A percentile compares a stretch with the other conserved stretches of the same genome.
Evolutionary conservation across 2,797 vertebrate genomes (phyloP).

Genomic region (Thalassophryne amazonica): DNA sequence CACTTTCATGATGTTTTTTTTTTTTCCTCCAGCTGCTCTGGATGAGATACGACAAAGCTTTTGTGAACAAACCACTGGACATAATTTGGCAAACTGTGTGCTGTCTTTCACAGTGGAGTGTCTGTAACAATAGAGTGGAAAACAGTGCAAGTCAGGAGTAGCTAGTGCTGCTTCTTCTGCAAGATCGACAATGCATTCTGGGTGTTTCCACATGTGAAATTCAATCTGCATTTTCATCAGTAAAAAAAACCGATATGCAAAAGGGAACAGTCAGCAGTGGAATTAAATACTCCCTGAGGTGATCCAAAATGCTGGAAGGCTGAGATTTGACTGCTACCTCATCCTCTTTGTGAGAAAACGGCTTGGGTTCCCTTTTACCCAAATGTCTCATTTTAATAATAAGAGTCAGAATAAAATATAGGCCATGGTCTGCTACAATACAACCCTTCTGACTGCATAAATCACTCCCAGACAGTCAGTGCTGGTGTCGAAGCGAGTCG

Average conservation of each 20-base stretch:
- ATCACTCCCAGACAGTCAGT: constrained; percentile 78
- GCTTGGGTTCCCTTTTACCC: constrained; percentile 55
- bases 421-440: constrained; percentile 68
- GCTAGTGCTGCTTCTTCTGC: constrained; percentile 12
- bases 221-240: constrained; percentile 57
- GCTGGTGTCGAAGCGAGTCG: constrained; percentile 68
- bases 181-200: constrained; percentile 19
- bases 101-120: neutral
- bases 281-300: constrained; percentile 54
- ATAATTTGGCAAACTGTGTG: neutral
- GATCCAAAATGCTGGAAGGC: constrained; percentile 27
- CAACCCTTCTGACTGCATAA: constrained; percentile 81
- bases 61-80: neutral
- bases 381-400: constrained; percentile 84
- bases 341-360: constrained; percentile 31
- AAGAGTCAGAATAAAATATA: constrained; percentile 82
- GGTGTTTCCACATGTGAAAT: constrained; percentile 18
- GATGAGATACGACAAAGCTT: neutral
- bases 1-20: neutral
- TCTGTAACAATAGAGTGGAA: neutral
- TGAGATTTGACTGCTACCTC: constrained; percentile 34
- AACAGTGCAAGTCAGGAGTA: neutral
- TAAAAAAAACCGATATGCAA: constrained; percentile 34
- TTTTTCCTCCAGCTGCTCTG: neutral
- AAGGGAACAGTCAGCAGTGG: constrained; percentile 22